Percentiles rank a stretch among this genome's conserved stretches.
Evolutionary conservation across 37 sponge, comb jelly and placozoan genomes (phyloP).

Genomic region (Cliona cf. orientalis): DNA sequence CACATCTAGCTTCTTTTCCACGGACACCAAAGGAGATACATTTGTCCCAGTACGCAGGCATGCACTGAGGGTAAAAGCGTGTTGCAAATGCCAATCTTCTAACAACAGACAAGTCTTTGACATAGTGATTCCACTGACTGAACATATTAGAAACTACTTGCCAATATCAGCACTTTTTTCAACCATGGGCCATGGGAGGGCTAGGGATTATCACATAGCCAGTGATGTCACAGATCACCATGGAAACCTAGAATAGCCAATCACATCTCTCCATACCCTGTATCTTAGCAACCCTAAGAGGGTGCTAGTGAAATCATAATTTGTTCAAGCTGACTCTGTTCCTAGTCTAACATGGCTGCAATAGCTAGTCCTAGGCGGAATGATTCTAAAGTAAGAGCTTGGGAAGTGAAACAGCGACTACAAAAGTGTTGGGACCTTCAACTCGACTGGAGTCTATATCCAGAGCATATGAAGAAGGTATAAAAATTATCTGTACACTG

Average conservation of each 20-base stretch:
- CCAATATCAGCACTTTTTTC: no score
- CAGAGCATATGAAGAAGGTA: not conserved
- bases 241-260: no score
- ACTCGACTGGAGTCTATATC: not conserved
- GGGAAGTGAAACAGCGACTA: not conserved
- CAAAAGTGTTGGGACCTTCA: not conserved
- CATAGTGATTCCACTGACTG: not conserved
- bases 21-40: not conserved
- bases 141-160: not conserved
- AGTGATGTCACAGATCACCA: no score
- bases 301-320: no score
- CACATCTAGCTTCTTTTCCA: not conserved
- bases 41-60: not conserved
- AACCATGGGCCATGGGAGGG: not conserved
- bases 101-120: slow-evolving; percentile 24
- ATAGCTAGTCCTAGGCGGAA: no score
- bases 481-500: not conserved
- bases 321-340: no score
- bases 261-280: no score
- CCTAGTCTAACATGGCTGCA: no score
- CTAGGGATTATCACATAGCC: not conserved
- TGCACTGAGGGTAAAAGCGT: not conserved
- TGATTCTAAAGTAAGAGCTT: no score
- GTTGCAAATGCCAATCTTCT: slow-evolving; percentile 32
- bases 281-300: no score